Percentiles rank a stretch among this genome's conserved stretches.
Evolutionary conservation across 2,797 vertebrate genomes (phyloP).

Genomic region (Xiphorhynchus erythropygius): DNA sequence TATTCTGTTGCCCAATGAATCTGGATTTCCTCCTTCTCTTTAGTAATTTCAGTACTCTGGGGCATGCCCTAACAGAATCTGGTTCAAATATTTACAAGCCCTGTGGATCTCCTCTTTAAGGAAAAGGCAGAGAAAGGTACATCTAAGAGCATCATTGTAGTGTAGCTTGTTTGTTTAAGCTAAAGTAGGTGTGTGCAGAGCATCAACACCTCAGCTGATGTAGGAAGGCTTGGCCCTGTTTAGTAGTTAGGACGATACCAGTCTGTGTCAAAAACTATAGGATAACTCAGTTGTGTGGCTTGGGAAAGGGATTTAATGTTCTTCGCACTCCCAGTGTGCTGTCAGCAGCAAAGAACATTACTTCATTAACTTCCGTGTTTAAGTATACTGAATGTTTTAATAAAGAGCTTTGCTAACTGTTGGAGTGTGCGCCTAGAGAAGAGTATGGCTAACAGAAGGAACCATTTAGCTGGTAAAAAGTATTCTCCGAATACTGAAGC

Average conservation of each 20-base stretch:
- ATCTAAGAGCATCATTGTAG: background rate
- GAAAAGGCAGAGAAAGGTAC: background rate
- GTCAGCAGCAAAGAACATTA: background rate
- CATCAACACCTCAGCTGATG: background rate
- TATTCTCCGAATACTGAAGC: background rate
- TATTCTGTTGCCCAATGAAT: background rate
- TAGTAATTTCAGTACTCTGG: background rate
- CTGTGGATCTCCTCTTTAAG: background rate
- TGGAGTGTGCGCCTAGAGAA: background rate
- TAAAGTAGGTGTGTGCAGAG: background rate
- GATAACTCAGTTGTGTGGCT: background rate
- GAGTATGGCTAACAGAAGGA: background rate
- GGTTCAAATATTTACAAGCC: background rate
- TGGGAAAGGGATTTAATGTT: background rate
- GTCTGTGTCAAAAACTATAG: background rate
- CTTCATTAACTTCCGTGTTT: background rate
- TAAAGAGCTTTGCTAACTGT: background rate
- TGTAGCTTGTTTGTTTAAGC: background rate
- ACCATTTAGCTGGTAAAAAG: background rate
- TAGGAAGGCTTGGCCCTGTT: background rate
- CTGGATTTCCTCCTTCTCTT: background rate
- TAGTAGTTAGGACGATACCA: background rate
- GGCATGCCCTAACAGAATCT: background rate
- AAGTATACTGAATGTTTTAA: background rate
- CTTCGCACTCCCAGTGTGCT: fast-evolving